Evolutionary conservation across 2,797 vertebrate genomes (phyloP), one percentile per base, ranked within the genome.

Genomic region (Smutsia gigantea): DNA sequence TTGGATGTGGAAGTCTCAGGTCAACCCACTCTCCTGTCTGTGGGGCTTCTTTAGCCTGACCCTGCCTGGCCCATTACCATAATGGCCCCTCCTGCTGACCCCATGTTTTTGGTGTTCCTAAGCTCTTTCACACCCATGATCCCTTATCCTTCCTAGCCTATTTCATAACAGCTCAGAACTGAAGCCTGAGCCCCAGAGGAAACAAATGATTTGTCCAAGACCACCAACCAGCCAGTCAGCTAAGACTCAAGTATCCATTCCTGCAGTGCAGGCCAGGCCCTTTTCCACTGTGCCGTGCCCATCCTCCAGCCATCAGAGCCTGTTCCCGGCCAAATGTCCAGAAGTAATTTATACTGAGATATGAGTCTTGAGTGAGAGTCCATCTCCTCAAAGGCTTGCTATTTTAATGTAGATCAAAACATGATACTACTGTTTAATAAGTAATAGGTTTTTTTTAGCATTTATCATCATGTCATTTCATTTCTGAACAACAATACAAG

Each of bases 361-460:
- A 37, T 3, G 42, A 89, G 83, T 82, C 83, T 84, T 75, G 71
- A 94, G 84, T 4, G 0, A 81, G 34, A 34, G 23, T 83, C 55
- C 15, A 7, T 59, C 59, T 95, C 37, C 75, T 72, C 27, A 66
- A 96, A 66, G 75, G 77, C 75, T 86, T 90, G 23, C 46, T 85
- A 82, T 78, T 96, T 92, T 68, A 84, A 93, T n/a, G 55, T 66
- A 79, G 75, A 86, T 69, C 93, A 88, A 95, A 90, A 78, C 71
- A 88, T 3, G 11, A 39, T 49, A 55, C 75, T 71, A 19, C 34
- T 83, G 71, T 55, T 93, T 93, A 90, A 89, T 64, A 92, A 84
- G 31, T 21, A 39, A 66, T 31, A 63, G 66, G 46, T 89, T 78
- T 71, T 93, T 88, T 59, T 57, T 19, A 71, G 68, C 63, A 89